phyloP scores from a whole-genome alignment of 1,140 invertebrate genomes.

The Cydia fagiglandana region DNA sequence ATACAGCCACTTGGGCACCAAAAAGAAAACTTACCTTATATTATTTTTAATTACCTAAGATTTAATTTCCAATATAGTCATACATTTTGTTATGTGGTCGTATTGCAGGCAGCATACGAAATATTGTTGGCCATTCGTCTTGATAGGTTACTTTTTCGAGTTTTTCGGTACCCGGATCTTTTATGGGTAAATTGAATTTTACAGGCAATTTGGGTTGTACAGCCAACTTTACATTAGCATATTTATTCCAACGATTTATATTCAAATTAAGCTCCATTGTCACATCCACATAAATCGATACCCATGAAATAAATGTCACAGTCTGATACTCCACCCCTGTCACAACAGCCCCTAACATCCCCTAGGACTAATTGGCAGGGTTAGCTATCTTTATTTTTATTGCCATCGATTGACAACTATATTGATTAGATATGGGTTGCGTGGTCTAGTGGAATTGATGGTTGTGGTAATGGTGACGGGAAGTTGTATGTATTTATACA shows the following conservation, averaged over 20 bases:
- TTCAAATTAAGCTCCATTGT: not conserved
- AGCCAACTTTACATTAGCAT: not conserved
- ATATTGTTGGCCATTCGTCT: too few relatives aligned
- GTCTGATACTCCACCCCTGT: not conserved
- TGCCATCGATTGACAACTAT: slow-evolving; percentile 26
- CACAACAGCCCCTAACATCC: slow-evolving; percentile 3
- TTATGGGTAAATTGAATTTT: too few relatives aligned
- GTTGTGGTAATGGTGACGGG: not conserved
- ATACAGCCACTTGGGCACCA: too few relatives aligned
- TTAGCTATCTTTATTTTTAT: slow-evolving; percentile 30
- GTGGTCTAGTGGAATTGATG: not conserved
- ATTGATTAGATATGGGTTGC: slow-evolving; percentile 27
- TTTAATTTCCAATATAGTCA: too few relatives aligned
- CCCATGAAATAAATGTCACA: slow-evolving; percentile 13
- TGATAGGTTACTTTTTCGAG: too few relatives aligned
- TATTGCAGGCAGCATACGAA: too few relatives aligned
- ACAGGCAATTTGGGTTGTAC: too few relatives aligned
- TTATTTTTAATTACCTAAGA: too few relatives aligned
- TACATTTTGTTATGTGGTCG: too few relatives aligned
- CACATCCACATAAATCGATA: not conserved
- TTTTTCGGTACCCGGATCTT: too few relatives aligned
- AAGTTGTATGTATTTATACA: too few relatives aligned
- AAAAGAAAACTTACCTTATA: too few relatives aligned
- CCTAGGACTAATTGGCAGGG: slow-evolving; percentile 18
- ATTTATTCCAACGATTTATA: not conserved